Evolutionary conservation across 1,140 invertebrate genomes (phyloP), one percentile per base, ranked within the genome.

Genomic region (Hirudo medicinalis): DNA sequence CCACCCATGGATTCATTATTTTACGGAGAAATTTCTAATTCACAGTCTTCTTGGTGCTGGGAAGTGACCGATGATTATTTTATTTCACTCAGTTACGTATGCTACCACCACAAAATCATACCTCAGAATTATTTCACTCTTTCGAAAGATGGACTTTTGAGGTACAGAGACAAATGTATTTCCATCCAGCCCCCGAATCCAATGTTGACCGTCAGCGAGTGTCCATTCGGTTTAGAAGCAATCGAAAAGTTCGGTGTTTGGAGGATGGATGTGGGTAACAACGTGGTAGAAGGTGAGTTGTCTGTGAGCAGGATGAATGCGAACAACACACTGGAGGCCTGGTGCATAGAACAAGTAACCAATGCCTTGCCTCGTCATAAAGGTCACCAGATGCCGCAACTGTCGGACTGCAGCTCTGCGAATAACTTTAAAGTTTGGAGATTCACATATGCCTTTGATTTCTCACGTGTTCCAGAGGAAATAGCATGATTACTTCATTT

Each of bases 121-220:
- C 73, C 73, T 8, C 72, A 75, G 63, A 76, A 76, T 67, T 55
- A 67, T 8, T 76, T 76, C 67, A 69, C 69, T 32, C 67, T 76
- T 22, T 70, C 54, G 49, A 53, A 49, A 17, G 49, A 70, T 6
- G 74, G 75, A 36, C 54, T 71, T 36, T 68, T 76, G 54, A 32
- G 66, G 22, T 74, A 71, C 66, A 67, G 72, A 19, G 57, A 73
- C 53, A 29, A 69, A n/a, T 76, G 75, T 63, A 60, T 76, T 22
- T n/a, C 40, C 19, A 71, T 71, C 57, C 27, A 22, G 32, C 43
- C 54, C 54, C 69, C 69, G 54, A 54, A 8, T 19, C 69, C 69
- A 54, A 55, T 36, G n/a, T 55, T 73, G 17, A 66, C 17, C 20
- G 22, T 73, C 43, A 54, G n/a, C 55, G 43, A 67, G 69, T 73